Evolutionary conservation across 2,113 vertebrate genomes (phyloP).

Genomic region (Zootoca vivipara): DNA sequence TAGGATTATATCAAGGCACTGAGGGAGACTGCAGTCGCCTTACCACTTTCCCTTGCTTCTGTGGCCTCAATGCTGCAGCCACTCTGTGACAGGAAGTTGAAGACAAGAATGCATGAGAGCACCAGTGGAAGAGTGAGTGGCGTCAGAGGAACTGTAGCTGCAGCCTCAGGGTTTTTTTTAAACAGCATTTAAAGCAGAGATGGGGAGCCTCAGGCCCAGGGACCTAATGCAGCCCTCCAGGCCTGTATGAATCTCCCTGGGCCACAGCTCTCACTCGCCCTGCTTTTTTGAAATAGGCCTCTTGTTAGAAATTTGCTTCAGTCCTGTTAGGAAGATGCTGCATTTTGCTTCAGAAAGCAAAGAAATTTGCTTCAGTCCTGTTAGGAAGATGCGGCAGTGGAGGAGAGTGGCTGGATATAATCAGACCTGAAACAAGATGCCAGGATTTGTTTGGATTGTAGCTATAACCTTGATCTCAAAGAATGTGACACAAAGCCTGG

Average conservation of each 20-base stretch:
- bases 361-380: no score
- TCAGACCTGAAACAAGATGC: not conserved
- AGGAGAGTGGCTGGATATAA: not conserved
- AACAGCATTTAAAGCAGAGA: no score
- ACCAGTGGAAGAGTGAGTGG: not conserved
- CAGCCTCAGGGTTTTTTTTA: no score
- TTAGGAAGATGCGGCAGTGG: not conserved
- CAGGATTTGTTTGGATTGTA: not conserved
- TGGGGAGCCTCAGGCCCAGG: no score
- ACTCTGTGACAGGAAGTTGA: not conserved
- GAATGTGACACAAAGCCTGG: not conserved
- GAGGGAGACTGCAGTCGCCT: not conserved
- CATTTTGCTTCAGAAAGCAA: no score
- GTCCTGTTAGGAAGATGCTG: no score
- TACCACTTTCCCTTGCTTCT: not conserved
- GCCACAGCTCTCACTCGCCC: no score
- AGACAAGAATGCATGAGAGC: not conserved
- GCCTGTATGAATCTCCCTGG: no score
- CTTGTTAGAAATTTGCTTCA: no score
- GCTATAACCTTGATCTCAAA: not conserved
- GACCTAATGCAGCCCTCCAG: no score
- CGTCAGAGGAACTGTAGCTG: not conserved
- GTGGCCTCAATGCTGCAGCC: not conserved
- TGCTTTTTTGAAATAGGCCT: no score
- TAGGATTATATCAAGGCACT: not conserved